phyloP scores from a whole-genome alignment of 1,140 invertebrate species.

The Reticulitermes speratus region DNA sequence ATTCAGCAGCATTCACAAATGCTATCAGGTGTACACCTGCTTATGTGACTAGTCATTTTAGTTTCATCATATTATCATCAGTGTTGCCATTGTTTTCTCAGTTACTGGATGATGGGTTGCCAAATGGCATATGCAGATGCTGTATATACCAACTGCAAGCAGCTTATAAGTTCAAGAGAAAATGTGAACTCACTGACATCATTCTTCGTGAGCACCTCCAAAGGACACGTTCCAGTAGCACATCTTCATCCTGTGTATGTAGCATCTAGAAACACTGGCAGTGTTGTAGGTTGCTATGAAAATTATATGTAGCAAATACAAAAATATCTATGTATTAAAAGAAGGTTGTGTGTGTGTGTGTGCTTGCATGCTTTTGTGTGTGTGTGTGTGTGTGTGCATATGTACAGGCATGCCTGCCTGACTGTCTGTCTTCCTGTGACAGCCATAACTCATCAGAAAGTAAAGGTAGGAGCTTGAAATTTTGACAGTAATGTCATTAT shows the following conservation, averaged over 20 bases:
- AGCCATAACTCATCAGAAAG: too few species aligned
- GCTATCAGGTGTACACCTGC: background rate
- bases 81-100: background rate
- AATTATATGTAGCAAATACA: too few species aligned
- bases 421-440: too few species aligned
- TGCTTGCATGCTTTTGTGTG: too few species aligned
- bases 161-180: background rate
- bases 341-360: too few species aligned
- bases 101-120: background rate
- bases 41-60: background rate
- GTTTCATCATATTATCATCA: background rate
- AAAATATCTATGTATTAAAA: too few species aligned
- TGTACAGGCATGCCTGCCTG: too few species aligned
- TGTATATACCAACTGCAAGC: background rate
- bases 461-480: too few species aligned
- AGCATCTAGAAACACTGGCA: background rate
- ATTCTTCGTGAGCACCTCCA: background rate
- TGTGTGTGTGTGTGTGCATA: too few species aligned
- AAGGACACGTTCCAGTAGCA: background rate
- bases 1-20: too few species aligned
- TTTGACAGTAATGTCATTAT: too few species aligned
- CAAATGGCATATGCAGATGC: background rate
- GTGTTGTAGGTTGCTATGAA: background rate
- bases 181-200: background rate
- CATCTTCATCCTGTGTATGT: background rate